Evolutionary conservation across 2,888 invertebrate genomes (phyloP).

Genomic region (Calameuta idolon): DNA sequence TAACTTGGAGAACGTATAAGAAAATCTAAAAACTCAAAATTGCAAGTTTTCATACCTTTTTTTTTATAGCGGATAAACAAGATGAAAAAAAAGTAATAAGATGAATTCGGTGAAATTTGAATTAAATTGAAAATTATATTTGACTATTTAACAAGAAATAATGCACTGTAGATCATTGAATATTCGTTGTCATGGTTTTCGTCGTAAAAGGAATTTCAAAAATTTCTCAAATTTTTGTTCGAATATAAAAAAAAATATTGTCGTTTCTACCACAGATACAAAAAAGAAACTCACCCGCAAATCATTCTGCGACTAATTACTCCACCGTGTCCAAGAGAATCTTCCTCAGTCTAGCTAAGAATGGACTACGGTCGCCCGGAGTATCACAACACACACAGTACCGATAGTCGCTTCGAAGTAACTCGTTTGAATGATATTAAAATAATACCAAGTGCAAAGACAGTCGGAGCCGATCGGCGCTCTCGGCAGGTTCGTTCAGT

Average conservation of each 20-base stretch:
- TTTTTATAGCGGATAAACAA: too few species aligned
- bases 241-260: neutral
- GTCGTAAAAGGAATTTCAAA: neutral
- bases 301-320: slow-evolving; percentile 2
- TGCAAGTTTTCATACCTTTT: too few species aligned
- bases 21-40: neutral
- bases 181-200: neutral
- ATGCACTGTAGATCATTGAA: neutral
- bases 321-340: neutral
- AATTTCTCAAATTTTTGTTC: neutral
- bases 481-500: neutral
- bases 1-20: neutral
- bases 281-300: neutral
- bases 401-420: neutral
- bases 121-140: neutral
- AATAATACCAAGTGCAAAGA: neutral
- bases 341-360: neutral
- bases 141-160: too few species aligned
- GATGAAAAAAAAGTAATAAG: too few species aligned
- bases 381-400: neutral
- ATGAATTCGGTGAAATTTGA: neutral
- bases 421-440: neutral
- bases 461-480: neutral
- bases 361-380: neutral
- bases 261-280: neutral